Evolutionary conservation across 92 coral and sea anemone species (phyloP), one percentile per base, ranked within the genome.

Genomic region (Micromussa lordhowensis): DNA sequence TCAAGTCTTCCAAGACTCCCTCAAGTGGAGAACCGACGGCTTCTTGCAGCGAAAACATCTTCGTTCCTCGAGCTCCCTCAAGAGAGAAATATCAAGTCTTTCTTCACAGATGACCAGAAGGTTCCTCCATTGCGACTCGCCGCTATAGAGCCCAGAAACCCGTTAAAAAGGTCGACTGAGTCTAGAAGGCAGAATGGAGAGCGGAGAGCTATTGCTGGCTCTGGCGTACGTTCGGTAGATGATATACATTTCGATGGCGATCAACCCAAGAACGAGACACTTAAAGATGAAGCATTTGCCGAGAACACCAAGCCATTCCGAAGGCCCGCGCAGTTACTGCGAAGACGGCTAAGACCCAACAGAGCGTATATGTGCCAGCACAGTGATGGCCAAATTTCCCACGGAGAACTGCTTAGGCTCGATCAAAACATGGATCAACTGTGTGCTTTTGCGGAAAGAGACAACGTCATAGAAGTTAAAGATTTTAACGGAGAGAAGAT

Each of bases 401-500:
- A 84, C 34, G 70, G 59, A 55, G 88, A 84, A 53, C 72, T 84
- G 54, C 72, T 84, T 57, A 17, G 26, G 16, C 36, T 84, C 29
- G 88, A 84, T 74, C 80, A 84, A 84, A 84, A 84, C 34, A 84
- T 84, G 80, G 80, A 84, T 15, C 68, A 84, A 24, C 16, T 74
- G 89, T 35, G 30, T 58, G 21, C 86, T 16, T 55, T 86, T 32
- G 24, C 83, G 22, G 32, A 32, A 18, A 64, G 85, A 32, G 69
- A 55, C 3, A 66, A 1, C 29, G 53, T 48, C 31, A 4, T 69
- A 10, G 53, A 61, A 10, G 66, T 90, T 5, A 90, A 55, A 31
- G 95, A 93, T 72, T 70, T 93, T 61, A 55, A 83, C 35, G 95
- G 95, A 9, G 87, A 77, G 32, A 35, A 77, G 68, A 57, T 93